phyloP scores from a whole-genome alignment of 2,113 vertebrate species.

The western clawed frog (Xenopus tropicalis) region UCB_Xtro_10.0 CM004447.2:37014001-37014500 shows the following conservation, averaged over 20 bases:
- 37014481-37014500: constrained; percentile 36
- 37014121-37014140: too few relatives aligned
- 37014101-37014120: too few relatives aligned
- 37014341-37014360: constrained; percentile 4
- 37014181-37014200: too few relatives aligned
- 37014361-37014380: not conserved
- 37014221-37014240: too few relatives aligned
- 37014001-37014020: too few relatives aligned
- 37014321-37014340: constrained; percentile 1
- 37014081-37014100: too few relatives aligned
- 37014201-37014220: too few relatives aligned
- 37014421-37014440: constrained; percentile 15
- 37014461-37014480: constrained; percentile 19
- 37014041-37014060: too few relatives aligned
- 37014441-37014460: constrained; percentile 26
- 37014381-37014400: constrained; percentile 29
- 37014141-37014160: too few relatives aligned
- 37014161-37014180: too few relatives aligned
- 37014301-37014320: not conserved
- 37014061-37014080: too few relatives aligned
- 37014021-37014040: too few relatives aligned
- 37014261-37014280: not conserved
- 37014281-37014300: constrained; percentile 5
- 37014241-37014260: not conserved
- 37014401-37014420: constrained; percentile 23